Evolutionary conservation across 2,797 vertebrate genomes (phyloP).

Genomic region (Aeoliscus strigatus): DNA sequence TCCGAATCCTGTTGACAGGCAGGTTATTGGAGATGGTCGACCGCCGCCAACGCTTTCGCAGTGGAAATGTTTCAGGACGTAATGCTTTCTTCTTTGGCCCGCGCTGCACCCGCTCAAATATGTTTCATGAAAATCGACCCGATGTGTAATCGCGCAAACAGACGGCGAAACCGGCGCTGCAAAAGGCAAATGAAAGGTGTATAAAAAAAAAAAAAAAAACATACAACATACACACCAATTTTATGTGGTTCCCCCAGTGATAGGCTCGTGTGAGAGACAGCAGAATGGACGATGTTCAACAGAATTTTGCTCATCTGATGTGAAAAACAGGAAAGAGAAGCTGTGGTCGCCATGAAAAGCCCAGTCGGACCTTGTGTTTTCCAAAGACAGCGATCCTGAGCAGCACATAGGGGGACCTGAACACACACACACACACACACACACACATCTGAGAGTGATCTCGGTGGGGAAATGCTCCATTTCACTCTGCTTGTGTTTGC

Average conservation of each 20-base stretch:
- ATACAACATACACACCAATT: slow-evolving; percentile 5
- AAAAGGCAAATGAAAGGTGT: slow-evolving; percentile 9
- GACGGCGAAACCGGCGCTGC: too few relatives aligned
- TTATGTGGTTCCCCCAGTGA: slow-evolving; percentile 7
- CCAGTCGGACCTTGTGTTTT: slow-evolving; percentile 22
- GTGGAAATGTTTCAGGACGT: too few relatives aligned
- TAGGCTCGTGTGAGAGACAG: slow-evolving; percentile 6
- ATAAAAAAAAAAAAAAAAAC: slow-evolving; percentile 5
- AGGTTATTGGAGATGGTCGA: too few relatives aligned
- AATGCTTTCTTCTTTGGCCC: too few relatives aligned
- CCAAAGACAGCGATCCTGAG: slow-evolving; percentile 16
- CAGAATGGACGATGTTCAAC: slow-evolving; percentile 3
- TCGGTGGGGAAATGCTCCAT: slow-evolving; percentile 68
- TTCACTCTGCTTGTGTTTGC: slow-evolving; percentile 66
- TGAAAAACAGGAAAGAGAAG: slow-evolving; percentile 8
- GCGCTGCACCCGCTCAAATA: too few relatives aligned
- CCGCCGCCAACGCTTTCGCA: too few relatives aligned
- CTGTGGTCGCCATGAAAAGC: slow-evolving; percentile 37
- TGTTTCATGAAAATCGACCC: too few relatives aligned
- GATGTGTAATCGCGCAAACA: too few relatives aligned
- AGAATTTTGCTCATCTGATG: slow-evolving; percentile 7
- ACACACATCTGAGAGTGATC: slow-evolving; percentile 61
- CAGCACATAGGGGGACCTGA: slow-evolving; percentile 34
- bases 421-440: slow-evolving; percentile 10
- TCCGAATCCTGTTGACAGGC: too few relatives aligned